A percentile compares a stretch with the other conserved stretches of the same genome.
These are phyloP conservation scores for Lamprologus tigripictilis DNA, from an alignment of 2,113 vertebrate species.

Conservation along the genomic window DNA sequence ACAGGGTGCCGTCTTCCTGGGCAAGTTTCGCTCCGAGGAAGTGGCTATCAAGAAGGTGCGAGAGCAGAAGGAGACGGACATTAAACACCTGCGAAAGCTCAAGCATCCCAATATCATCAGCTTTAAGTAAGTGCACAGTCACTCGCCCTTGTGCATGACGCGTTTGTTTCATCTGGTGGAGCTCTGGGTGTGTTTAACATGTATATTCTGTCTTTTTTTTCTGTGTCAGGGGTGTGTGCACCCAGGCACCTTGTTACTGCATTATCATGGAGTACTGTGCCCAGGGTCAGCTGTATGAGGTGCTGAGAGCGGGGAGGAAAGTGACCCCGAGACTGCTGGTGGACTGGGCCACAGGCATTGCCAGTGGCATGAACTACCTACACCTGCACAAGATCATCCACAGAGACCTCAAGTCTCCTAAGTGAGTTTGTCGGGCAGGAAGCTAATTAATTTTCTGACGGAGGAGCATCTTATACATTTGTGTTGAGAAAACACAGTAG, in stretches of 20 bases:
- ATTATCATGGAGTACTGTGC: conserved; percentile 99
- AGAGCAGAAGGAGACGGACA: conserved; percentile 97
- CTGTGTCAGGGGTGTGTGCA: conserved; percentile 87
- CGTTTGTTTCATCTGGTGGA: not conserved
- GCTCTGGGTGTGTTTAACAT: not conserved
- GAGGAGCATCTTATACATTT: not conserved
- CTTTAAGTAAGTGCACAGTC: conserved; percentile 82
- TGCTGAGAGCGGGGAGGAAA: conserved; percentile 87
- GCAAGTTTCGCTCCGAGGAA: conserved; percentile 90
- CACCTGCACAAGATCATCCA: conserved; percentile 99
- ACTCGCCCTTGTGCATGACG: too few species aligned
- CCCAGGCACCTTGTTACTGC: conserved; percentile 95
- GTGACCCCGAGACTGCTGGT: conserved; percentile 88
- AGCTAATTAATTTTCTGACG: not conserved
- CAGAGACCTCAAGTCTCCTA: conserved; percentile 97
- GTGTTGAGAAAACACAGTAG: not conserved
- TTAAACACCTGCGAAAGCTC: conserved; percentile 93
- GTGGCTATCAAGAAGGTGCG: conserved; percentile 99
- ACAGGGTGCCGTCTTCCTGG: conserved; percentile 94
- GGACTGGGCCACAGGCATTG: conserved; percentile 96
- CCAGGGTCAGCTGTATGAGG: conserved; percentile 95
- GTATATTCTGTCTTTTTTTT: not conserved
- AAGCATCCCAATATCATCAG: conserved; percentile 98
- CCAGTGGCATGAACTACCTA: conserved; percentile 98
- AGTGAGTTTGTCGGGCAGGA: conserved; percentile 71